These are phyloP conservation scores for Gorsachius magnificus DNA, from an alignment of 2,797 vertebrate species.

Conservation along the genomic window DNA sequence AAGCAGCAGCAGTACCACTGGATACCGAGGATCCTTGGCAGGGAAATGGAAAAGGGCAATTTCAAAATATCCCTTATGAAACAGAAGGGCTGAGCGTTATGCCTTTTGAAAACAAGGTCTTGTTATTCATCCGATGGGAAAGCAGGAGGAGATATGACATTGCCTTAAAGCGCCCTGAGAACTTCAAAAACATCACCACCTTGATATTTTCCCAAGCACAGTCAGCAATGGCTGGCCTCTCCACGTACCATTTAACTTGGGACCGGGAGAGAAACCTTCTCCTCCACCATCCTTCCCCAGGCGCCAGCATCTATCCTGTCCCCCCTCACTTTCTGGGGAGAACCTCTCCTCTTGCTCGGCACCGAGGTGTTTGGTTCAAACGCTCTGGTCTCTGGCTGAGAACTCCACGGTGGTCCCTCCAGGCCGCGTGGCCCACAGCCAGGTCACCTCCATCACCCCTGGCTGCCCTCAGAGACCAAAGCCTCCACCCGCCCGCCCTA, in stretches of 20 bases:
- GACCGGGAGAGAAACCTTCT: not conserved
- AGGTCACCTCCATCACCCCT: not conserved
- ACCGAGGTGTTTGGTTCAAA: not conserved
- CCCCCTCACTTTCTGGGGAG: not conserved
- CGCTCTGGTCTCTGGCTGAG: not conserved
- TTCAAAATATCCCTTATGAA: not conserved
- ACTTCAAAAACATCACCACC: not conserved
- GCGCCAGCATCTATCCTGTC: not conserved
- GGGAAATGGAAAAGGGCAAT: not conserved
- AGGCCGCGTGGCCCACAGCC: accelerated
- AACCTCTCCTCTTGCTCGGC: not conserved
- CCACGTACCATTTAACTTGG: not conserved
- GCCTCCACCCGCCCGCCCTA: not conserved
- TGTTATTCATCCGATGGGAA: not conserved
- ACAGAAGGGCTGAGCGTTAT: not conserved
- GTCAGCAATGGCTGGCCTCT: not conserved
- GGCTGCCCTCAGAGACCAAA: not conserved
- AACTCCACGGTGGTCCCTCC: not conserved
- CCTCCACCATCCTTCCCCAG: not conserved
- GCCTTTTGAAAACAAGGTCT: not conserved
- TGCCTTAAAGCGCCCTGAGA: not conserved
- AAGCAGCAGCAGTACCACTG: not conserved
- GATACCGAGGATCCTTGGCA: not conserved
- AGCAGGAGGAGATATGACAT: not conserved
- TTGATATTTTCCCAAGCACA: not conserved